Evolutionary conservation across 2,888 invertebrate genomes (phyloP).

Genomic region (Oscheius sp.): DNA sequence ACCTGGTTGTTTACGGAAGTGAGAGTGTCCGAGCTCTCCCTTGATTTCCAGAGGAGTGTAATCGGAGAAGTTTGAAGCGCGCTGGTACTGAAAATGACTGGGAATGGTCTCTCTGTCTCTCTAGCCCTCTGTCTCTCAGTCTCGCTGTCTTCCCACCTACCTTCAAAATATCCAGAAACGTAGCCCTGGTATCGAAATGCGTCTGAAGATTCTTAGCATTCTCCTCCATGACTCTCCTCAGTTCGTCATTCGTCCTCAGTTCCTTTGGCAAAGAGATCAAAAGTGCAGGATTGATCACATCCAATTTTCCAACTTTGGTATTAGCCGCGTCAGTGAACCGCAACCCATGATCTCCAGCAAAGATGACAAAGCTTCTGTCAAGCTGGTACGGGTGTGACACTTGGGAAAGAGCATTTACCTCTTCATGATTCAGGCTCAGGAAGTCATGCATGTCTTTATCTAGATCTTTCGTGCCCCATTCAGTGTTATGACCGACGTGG

Average conservation of each 20-base stretch:
- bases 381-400: background rate
- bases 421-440: constrained; percentile 1
- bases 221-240: background rate
- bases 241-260: background rate
- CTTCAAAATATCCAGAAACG: constrained; percentile 21
- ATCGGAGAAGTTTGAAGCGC: background rate
- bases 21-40: constrained; percentile 5
- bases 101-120: background rate
- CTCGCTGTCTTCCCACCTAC: constrained; percentile 12
- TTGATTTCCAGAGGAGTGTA: background rate
- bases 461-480: background rate
- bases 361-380: constrained; percentile 14
- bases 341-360: constrained; percentile 17
- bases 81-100: constrained; percentile 1
- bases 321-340: background rate
- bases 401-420: background rate
- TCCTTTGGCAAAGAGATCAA: constrained; percentile 11
- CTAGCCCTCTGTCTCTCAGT: background rate
- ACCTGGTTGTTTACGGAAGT: constrained; percentile 5
- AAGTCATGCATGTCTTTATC: background rate
- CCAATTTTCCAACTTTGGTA: constrained; percentile 8
- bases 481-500: constrained; percentile 7
- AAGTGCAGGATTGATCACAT: constrained; percentile 2
- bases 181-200: constrained; percentile 20
- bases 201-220: constrained; percentile 13